phyloP scores from a whole-genome alignment of 2,888 invertebrate species.

The Sesamia inferens region DNA sequence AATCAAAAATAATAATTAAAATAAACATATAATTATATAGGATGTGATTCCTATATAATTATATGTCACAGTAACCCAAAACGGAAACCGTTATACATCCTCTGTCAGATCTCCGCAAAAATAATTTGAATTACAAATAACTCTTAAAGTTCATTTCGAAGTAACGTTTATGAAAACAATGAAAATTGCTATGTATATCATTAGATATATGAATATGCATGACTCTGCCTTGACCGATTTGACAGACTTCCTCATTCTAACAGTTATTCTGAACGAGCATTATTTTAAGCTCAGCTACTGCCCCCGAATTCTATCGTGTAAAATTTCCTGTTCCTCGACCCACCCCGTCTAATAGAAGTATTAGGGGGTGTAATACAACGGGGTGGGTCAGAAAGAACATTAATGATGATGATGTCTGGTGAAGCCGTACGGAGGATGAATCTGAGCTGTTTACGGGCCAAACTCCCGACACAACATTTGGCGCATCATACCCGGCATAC shows the following conservation, averaged over 20 bases:
- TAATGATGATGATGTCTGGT: no score
- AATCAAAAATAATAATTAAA: not conserved
- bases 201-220: slow-evolving; percentile 60
- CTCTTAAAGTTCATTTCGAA: slow-evolving; percentile 48
- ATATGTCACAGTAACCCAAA: slow-evolving; percentile 29
- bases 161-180: slow-evolving; percentile 60
- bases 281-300: slow-evolving; percentile 1
- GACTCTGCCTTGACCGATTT: slow-evolving; percentile 58
- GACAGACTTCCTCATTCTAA: slow-evolving; percentile 50
- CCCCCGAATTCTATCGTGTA: not conserved
- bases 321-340: not conserved
- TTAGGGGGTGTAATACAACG: no score
- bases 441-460: no score
- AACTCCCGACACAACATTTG: no score
- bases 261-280: slow-evolving; percentile 27
- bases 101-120: slow-evolving; percentile 25
- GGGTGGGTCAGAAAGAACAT: no score
- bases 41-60: no score
- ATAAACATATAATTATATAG: slow-evolving; percentile 16
- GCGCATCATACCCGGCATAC: no score
- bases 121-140: slow-evolving; percentile 47
- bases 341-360: no score
- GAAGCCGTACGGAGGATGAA: no score
- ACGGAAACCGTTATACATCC: slow-evolving; percentile 36
- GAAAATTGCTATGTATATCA: slow-evolving; percentile 59